Evolutionary conservation across 2,113 vertebrate genomes (phyloP).

Genomic region (Amia ocellicauda): DNA sequence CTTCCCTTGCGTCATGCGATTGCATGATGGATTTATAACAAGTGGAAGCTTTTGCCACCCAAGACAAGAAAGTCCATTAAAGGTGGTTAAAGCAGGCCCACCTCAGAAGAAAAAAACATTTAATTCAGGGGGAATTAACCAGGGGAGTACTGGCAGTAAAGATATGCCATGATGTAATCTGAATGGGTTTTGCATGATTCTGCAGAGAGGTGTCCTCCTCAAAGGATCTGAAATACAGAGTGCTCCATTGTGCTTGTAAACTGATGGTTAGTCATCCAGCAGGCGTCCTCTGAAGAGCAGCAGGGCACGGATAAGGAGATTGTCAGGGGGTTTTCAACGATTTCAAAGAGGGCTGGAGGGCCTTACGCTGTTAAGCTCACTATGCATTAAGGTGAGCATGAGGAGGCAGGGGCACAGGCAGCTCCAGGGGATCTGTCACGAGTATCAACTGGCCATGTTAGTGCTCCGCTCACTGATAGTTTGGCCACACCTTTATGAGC

Average conservation of each 20-base stretch:
- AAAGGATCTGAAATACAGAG: background rate
- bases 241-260: slow-evolving; percentile 4
- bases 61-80: too few species aligned
- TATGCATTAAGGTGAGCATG: background rate
- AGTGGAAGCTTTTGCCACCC: too few species aligned
- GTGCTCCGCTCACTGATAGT: background rate
- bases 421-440: background rate
- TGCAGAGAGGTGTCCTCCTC: background rate
- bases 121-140: background rate
- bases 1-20: too few species aligned
- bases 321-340: background rate
- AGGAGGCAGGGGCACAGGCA: background rate
- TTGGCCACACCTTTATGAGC: too few species aligned
- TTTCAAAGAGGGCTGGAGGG: background rate
- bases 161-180: background rate
- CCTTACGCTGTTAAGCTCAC: background rate
- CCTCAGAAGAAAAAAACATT: too few species aligned
- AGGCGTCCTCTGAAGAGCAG: background rate
- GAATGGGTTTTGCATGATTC: background rate
- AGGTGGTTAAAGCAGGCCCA: too few species aligned
- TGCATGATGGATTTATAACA: too few species aligned
- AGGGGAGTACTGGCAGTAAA: background rate
- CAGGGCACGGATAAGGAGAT: background rate
- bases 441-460: too few species aligned
- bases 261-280: background rate